These are phyloP conservation scores for Gobio gobio DNA, from an alignment of 2,113 vertebrate species.

Conservation along the genomic window DNA sequence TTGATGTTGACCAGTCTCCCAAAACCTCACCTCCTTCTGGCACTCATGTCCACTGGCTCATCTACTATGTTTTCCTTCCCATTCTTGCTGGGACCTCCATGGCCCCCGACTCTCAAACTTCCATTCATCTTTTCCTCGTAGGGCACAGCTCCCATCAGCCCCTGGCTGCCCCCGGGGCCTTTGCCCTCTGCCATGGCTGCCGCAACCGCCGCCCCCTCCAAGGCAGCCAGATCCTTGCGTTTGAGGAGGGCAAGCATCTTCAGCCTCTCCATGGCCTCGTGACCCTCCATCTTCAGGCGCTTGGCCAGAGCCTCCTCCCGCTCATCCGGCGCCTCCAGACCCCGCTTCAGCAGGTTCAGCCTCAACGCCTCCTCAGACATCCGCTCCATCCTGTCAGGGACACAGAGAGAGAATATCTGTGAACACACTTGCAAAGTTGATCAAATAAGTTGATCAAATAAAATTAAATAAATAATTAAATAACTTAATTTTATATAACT, in stretches of 20 bases:
- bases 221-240: slow-evolving; percentile 90
- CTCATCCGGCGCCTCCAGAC: slow-evolving; percentile 88
- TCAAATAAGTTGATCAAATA: background rate
- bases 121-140: slow-evolving; percentile 81
- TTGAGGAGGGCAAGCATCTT: slow-evolving; percentile 97
- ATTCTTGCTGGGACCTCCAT: slow-evolving; percentile 82
- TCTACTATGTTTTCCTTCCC: slow-evolving; percentile 96
- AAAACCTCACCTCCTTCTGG: slow-evolving; percentile 85
- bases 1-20: background rate
- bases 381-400: slow-evolving; percentile 88
- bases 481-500: background rate
- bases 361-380: slow-evolving; percentile 95
- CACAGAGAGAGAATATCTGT: background rate
- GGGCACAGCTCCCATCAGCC: slow-evolving; percentile 65
- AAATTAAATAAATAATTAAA: too few relatives aligned
- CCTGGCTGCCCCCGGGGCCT: slow-evolving; percentile 71
- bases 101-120: slow-evolving; percentile 76
- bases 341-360: slow-evolving; percentile 91
- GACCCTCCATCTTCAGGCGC: slow-evolving; percentile 94
- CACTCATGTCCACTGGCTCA: slow-evolving; percentile 97
- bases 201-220: slow-evolving; percentile 69
- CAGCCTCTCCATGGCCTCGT: slow-evolving; percentile 96
- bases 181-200: slow-evolving; percentile 73
- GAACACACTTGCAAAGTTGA: too few relatives aligned
- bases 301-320: slow-evolving; percentile 93